These are phyloP conservation scores for Drosophila mettleri DNA, from an alignment of 2,888 invertebrate species.

Conservation along the genomic window DNA sequence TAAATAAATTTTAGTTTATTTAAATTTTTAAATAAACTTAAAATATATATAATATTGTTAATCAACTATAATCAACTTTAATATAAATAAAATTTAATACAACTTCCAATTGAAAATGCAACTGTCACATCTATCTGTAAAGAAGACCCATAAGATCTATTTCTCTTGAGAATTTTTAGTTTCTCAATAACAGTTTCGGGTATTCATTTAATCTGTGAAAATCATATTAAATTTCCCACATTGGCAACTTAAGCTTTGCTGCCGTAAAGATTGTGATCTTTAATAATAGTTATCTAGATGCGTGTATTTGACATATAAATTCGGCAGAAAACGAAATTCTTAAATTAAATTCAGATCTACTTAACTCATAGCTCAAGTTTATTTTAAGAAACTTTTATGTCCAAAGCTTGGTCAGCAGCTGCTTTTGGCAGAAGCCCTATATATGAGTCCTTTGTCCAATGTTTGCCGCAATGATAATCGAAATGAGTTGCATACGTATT, in stretches of 20 bases:
- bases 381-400: no score
- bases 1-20: no score
- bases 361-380: no score
- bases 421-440: no score
- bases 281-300: not conserved
- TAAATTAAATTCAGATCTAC: not conserved
- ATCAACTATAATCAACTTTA: no score
- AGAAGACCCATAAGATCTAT: not conserved
- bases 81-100: not conserved
- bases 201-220: not conserved
- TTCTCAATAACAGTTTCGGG: not conserved
- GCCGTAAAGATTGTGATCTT: not conserved
- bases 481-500: conserved; percentile 18
- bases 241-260: not conserved
- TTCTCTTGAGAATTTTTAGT: not conserved
- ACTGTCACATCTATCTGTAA: not conserved
- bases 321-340: no score
- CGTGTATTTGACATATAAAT: no score
- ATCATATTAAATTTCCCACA: not conserved
- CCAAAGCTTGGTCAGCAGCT: no score
- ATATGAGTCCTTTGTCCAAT: no score
- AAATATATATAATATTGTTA: no score
- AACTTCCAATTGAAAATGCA: not conserved
- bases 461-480: conserved; percentile 12
- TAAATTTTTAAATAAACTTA: no score